Evolutionary conservation across 2,113 vertebrate genomes (phyloP).

Genomic region (Antennarius striatus): DNA sequence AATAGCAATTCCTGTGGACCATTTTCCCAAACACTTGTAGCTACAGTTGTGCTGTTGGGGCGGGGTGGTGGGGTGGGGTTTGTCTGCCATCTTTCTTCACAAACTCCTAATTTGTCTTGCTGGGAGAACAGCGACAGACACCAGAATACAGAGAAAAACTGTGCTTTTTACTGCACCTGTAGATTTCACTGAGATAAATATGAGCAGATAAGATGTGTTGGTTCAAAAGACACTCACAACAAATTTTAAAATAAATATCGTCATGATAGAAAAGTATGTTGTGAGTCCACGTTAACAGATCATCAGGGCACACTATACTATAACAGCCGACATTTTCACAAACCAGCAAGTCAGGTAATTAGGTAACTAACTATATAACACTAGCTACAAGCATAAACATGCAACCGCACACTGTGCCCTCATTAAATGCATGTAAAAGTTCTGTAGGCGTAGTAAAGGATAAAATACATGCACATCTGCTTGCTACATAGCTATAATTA

Average conservation of each 20-base stretch:
- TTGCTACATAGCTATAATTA: slow-evolving; percentile 29
- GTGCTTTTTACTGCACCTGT: slow-evolving; percentile 24
- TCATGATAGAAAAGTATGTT: slow-evolving; percentile 25
- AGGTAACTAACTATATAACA: slow-evolving; percentile 64
- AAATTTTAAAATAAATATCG: slow-evolving; percentile 33
- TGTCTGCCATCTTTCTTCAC: slow-evolving; percentile 25
- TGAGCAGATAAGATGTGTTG: slow-evolving; percentile 17
- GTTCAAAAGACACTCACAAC: slow-evolving; percentile 32
- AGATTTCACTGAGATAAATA: slow-evolving; percentile 47
- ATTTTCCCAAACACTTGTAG: slow-evolving; percentile 7
- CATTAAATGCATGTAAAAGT: slow-evolving; percentile 71
- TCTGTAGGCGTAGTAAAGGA: slow-evolving; percentile 50
- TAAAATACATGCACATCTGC: slow-evolving; percentile 60
- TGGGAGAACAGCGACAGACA: slow-evolving; percentile 13
- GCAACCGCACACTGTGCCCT: slow-evolving; percentile 48
- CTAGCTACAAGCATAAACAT: slow-evolving; percentile 68
- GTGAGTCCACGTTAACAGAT: slow-evolving; percentile 20
- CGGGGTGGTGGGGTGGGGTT: background rate
- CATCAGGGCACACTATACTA: slow-evolving; percentile 23
- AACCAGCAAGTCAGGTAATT: slow-evolving; percentile 77
- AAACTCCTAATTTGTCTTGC: slow-evolving; percentile 47
- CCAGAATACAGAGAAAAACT: slow-evolving; percentile 10
- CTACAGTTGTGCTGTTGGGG: slow-evolving; percentile 9
- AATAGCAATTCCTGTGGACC: background rate
- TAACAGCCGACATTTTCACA: slow-evolving; percentile 74